Conservation (phyloP, 1,140 invertebrate species). For the Eurosta solidaginis region DNA sequence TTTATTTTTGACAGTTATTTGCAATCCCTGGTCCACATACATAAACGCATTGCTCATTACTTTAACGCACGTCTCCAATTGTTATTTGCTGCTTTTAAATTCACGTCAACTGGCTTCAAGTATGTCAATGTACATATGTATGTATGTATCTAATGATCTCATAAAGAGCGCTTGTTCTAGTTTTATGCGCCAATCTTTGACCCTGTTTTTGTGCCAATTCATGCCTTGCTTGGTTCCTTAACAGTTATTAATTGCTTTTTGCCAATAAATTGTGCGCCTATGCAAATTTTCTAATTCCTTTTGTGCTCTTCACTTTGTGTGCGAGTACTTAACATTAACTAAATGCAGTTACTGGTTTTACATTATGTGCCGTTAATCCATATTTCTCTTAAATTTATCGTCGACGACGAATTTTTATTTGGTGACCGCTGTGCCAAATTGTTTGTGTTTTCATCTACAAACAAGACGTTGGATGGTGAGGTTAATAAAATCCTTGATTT, state of each 20-base stretch:
- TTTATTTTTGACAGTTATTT: too few species aligned
- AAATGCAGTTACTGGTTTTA: neutral
- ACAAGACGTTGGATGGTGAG: neutral
- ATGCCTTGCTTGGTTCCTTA: neutral
- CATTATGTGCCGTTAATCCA: neutral
- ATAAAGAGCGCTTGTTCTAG: neutral
- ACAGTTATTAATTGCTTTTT: slow-evolving; percentile 24
- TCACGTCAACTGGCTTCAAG: neutral
- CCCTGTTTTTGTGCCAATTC: neutral
- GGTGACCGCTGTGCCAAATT: slow-evolving; percentile 15
- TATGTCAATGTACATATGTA: neutral
- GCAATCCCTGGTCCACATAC: too few species aligned
- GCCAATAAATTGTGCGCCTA: slow-evolving; percentile 10
- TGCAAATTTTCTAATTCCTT: neutral
- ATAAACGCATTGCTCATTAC: neutral
- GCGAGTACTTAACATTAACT: too few species aligned
- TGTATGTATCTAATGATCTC: too few species aligned
- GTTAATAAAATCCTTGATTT: neutral
- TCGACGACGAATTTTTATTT: neutral
- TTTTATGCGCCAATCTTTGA: neutral
- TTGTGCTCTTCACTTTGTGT: neutral
- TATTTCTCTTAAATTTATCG: neutral
- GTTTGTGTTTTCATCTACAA: neutral
- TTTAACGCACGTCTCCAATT: neutral
- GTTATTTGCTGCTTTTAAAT: neutral